Evolutionary conservation across 2,888 invertebrate genomes (phyloP).

Genomic region (Drosophila silvestris): DNA sequence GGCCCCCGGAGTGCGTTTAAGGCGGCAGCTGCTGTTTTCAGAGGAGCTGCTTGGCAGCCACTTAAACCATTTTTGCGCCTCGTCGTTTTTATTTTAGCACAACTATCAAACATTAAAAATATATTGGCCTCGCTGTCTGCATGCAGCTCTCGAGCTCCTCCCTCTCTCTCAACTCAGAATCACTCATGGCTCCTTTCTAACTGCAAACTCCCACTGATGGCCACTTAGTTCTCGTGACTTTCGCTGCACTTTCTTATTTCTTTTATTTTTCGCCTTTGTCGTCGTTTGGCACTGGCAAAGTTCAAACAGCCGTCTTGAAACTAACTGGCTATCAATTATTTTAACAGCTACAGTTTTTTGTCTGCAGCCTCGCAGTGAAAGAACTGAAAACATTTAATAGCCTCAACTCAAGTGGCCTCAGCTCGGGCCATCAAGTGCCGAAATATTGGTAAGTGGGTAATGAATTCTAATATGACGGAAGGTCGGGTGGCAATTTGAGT

Average conservation of each 20-base stretch:
- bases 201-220: slow-evolving; percentile 54
- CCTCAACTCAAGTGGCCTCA: slow-evolving; percentile 45
- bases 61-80: slow-evolving; percentile 71
- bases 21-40: slow-evolving; percentile 28
- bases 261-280: slow-evolving; percentile 37
- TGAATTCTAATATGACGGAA: slow-evolving; percentile 72
- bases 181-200: slow-evolving; percentile 9
- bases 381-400: slow-evolving; percentile 52
- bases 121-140: slow-evolving; percentile 66
- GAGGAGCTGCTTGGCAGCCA: slow-evolving; percentile 62
- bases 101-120: slow-evolving; percentile 81
- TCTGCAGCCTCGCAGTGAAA: slow-evolving; percentile 6
- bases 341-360: slow-evolving; percentile 72
- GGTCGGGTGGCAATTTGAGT: slow-evolving; percentile 37
- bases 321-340: slow-evolving; percentile 79
- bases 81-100: slow-evolving; percentile 73
- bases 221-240: slow-evolving; percentile 75
- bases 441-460: slow-evolving; percentile 57
- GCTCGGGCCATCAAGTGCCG: slow-evolving; percentile 54
- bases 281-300: slow-evolving; percentile 52
- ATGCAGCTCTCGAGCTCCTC: background rate
- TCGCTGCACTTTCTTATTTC: slow-evolving; percentile 64
- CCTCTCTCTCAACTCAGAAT: background rate
- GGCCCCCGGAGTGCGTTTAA: slow-evolving; percentile 76
- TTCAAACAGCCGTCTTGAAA: slow-evolving; percentile 74